Conservation (phyloP, 1,140 invertebrate genomes). For the Procambarus virginalis region DNA sequence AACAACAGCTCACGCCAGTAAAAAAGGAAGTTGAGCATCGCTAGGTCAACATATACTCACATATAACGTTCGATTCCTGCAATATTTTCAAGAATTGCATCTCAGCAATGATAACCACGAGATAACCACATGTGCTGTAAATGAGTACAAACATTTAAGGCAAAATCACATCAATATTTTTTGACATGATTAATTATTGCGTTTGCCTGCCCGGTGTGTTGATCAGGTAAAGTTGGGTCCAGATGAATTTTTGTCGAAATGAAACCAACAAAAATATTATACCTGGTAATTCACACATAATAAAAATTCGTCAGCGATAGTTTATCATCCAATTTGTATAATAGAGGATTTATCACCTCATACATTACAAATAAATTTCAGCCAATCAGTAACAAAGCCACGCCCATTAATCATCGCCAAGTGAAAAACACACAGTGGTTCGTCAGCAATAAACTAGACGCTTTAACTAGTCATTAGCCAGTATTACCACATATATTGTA, state of each 20-base stretch:
- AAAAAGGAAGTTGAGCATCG: no score
- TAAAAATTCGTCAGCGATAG: conserved; percentile 8
- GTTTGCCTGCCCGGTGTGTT: neutral
- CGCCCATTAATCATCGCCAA: neutral
- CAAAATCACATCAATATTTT: neutral
- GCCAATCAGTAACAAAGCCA: conserved; percentile 16
- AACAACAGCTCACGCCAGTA: no score
- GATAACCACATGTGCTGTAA: no score
- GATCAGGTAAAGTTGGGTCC: neutral
- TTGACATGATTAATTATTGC: neutral
- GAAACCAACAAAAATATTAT: neutral
- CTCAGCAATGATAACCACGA: no score
- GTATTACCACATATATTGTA: neutral
- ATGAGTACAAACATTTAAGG: no score
- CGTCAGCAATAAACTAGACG: neutral
- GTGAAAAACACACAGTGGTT: neutral
- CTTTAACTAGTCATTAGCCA: neutral
- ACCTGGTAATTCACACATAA: conserved; percentile 8
- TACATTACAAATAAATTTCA: conserved; percentile 5
- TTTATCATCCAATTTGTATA: conserved; percentile 19
- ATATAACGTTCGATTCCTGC: no score
- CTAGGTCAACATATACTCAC: no score
- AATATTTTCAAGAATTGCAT: no score
- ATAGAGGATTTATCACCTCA: conserved; percentile 14
- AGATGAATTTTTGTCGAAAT: neutral